Base-by-base conservation (phyloP, 2,888 invertebrate species). In the Lobophora halterata region DNA sequence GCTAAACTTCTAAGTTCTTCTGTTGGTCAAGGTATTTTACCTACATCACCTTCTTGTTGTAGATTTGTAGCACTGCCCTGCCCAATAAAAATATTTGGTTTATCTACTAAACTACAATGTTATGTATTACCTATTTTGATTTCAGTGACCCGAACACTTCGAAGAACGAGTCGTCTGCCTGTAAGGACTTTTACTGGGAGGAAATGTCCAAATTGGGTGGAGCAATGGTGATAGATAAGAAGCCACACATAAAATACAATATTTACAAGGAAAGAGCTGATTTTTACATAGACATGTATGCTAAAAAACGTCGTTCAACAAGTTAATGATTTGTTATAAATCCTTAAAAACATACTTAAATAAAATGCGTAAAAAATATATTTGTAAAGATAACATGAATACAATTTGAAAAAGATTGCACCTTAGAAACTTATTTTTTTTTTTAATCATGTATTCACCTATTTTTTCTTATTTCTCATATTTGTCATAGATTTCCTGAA, bases 111-210 rank as follows among this genome's bases (percentile, higher is more conserved):
- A 11, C 2, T 8, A 10, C 8, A 6, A 13, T 8, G 14, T 6
- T 14, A 14, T 14, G 1, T 9, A n/a, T 28, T 25, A n/a, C n/a
- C 24, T 26, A 18, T 33, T 21, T 4, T 14, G 14, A 33, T 49
- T 79, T 26, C 68, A 88, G 88, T 5, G 60, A 83, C 42, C 88
- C 88, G 2, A 79, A 85, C n/a, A n/a, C n/a, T 26, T 79, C 81
- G 1, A 53, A 54, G 29, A 51, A 55, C 5, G 64, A 74, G n/a
- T n/a, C n/a, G n/a, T n/a, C n/a, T n/a, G n/a, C n/a, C n/a, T n/a
- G n/a, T 34, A 54, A 62, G 17, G 14, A 69, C 9, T 60, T 78
- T 0, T 71, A 65, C 38, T 88, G 87, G 88, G 67, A 76, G 23
- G 75, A 80, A 1, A 55, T 73, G 2, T 46, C 67, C 1, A 65